Evolutionary conservation across 2,797 vertebrate genomes (phyloP).

Genomic region (Gadopsis marmoratus): DNA sequence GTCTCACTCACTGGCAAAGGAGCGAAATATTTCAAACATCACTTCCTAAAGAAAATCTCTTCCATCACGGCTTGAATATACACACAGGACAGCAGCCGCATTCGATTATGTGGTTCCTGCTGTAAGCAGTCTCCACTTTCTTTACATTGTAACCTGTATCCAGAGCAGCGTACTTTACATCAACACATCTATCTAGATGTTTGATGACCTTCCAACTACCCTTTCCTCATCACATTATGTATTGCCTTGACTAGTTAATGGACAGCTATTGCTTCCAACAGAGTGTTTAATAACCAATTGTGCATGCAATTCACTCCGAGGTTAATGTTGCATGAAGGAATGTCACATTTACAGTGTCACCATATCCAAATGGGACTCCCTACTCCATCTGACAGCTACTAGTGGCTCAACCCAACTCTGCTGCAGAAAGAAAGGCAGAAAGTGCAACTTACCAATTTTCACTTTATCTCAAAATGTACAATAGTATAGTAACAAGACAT

Average conservation of each 20-base stretch:
- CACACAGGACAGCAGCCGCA: constrained; percentile 19
- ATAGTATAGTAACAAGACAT: neutral
- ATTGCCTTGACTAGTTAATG: constrained; percentile 84
- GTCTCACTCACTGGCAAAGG: constrained; percentile 28
- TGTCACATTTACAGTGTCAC: constrained; percentile 88
- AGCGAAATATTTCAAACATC: constrained; percentile 36
- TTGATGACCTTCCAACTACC: constrained; percentile 81
- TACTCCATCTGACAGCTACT: constrained; percentile 63
- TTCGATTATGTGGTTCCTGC: constrained; percentile 24
- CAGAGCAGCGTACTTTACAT: constrained; percentile 35
- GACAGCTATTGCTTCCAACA: constrained; percentile 84
- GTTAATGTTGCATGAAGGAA: constrained; percentile 90
- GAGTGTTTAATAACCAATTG: constrained; percentile 90
- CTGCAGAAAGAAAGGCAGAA: constrained; percentile 34
- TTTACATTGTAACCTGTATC: constrained; percentile 41
- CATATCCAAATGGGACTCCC: constrained; percentile 83
- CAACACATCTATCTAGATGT: constrained; percentile 67
- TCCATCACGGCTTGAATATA: constrained; percentile 35
- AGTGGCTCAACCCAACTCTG: constrained; percentile 57
- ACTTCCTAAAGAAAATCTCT: constrained; percentile 23
- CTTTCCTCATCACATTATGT: constrained; percentile 75
- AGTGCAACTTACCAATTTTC: constrained; percentile 17
- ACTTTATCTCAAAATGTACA: constrained; percentile 17
- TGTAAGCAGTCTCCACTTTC: constrained; percentile 21
- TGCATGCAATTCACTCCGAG: constrained; percentile 86